Evolutionary conservation across 2,797 vertebrate species (phyloP), one percentile per base, ranked within the genome.

Genomic region (Cheirogaleus major): DNA sequence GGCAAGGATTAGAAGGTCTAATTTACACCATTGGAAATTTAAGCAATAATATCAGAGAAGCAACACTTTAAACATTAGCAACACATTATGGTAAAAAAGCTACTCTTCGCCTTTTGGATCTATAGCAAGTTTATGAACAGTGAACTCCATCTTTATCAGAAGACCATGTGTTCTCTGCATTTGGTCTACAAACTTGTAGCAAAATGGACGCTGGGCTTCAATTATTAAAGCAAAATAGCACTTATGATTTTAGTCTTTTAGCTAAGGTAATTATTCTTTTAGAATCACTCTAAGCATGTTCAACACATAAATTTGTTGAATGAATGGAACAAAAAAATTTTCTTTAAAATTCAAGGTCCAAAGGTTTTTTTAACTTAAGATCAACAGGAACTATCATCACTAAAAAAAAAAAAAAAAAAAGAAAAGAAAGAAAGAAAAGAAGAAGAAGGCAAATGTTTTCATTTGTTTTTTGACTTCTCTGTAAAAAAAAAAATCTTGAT

Each of bases 11-110:
- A 95, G 63, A 97, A 84, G 82, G 85, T 81, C 94, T 97, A 93
- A 97, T 93, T 96, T 93, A 93, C 88, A 87, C 85, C 63, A 94
- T 0, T 52, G 90, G 89, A 94, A 97, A 97, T 94, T 94, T 91
- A 89, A 93, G 88, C 86, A 93, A 89, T 80, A 83, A 63, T 81
- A 89, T 95, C 76, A 87, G 73, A 87, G 96, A 95, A 96, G 82
- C 70, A 86, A 84, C 61, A 63, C 78, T 92, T 90, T 91, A 93
- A 95, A 95, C 45, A 87, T 73, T 76, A 89, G 69, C 92, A 93
- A 55, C 55, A 73, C n/a, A 86, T 96, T 72, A 81, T 48, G 59
- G 15, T 85, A 76, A 89, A 78, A 94, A 50, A 50, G 50, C 30
- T 92, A 27, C 18, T 67, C 69, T 69, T 83, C 86, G 83, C 32